phyloP scores from a whole-genome alignment of 2,113 vertebrate species.

The Pao palembangensis region DNA sequence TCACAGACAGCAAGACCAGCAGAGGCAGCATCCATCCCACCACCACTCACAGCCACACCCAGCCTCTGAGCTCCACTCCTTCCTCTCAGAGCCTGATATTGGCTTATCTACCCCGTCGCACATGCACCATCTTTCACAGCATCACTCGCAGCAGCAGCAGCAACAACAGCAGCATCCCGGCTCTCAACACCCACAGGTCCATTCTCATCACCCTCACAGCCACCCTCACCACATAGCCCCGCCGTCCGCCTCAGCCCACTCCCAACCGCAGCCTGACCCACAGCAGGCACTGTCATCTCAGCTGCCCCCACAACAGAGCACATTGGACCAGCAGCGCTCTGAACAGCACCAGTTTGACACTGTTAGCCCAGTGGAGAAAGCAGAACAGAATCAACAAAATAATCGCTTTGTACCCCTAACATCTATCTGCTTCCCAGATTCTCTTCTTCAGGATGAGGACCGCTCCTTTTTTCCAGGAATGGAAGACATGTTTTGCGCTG shows the following conservation, averaged over 20 bases:
- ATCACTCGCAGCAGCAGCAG: conserved; percentile 68
- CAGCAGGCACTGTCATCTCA: conserved; percentile 69
- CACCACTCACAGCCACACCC: conserved; percentile 70
- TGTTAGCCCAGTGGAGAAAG: conserved; percentile 80
- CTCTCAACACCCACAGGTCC: conserved; percentile 69
- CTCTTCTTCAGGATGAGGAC: conserved; percentile 88
- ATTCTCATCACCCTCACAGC: conserved; percentile 67
- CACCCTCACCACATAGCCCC: conserved; percentile 72
- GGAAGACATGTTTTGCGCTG: conserved; percentile 94
- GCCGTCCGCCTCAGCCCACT: conserved; percentile 54
- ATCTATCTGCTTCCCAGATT: conserved; percentile 93
- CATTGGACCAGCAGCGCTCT: conserved; percentile 79
- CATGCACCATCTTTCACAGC: conserved; percentile 75
- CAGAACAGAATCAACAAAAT: conserved; percentile 70
- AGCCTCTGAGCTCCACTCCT: conserved; percentile 75
- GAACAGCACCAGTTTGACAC: conserved; percentile 83
- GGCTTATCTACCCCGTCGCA: conserved; percentile 68
- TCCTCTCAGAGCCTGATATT: conserved; percentile 75
- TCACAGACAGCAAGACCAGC: conserved; percentile 67
- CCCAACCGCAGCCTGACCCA: conserved; percentile 63
- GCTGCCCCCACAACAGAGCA: conserved; percentile 75
- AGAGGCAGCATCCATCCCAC: conserved; percentile 71
- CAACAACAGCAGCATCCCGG: conserved; percentile 64
- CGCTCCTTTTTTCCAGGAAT: conserved; percentile 93
- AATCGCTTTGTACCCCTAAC: conserved; percentile 87